A percentile compares a stretch with the other conserved stretches of the same genome.
Conservation (phyloP, 2,113 vertebrate species). For the Amblyornis subalaris region DNA sequence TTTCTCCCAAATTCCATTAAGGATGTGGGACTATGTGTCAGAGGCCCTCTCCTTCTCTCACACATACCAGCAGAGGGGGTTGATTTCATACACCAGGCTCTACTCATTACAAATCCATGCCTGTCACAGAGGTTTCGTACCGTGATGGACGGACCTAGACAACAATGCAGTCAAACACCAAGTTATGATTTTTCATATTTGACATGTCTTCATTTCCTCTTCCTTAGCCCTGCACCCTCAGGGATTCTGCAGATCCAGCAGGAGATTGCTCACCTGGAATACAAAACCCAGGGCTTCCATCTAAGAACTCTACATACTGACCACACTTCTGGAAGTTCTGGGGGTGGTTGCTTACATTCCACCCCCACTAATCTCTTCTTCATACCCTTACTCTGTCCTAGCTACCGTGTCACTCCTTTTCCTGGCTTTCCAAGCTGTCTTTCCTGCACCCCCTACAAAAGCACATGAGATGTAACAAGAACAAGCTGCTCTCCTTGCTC, state of each 20-base stretch:
- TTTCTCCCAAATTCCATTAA: neutral
- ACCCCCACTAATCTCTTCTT: neutral
- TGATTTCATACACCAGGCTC: neutral
- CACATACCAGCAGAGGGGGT: neutral
- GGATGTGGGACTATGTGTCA: neutral
- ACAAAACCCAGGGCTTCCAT: neutral
- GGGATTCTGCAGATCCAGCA: neutral
- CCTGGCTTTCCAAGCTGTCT: neutral
- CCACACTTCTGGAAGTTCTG: neutral
- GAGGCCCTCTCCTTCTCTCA: neutral
- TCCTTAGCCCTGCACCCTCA: neutral
- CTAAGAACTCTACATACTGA: neutral
- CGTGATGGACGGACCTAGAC: neutral
- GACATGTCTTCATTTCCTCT: slow-evolving; percentile 27
- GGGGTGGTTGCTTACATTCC: neutral
- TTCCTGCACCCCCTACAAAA: neutral
- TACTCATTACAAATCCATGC: neutral
- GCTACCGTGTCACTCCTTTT: neutral
- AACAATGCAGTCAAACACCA: neutral
- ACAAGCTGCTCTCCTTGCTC: neutral
- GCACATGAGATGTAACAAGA: rapidly evolving
- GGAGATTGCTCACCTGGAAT: slow-evolving; percentile 6
- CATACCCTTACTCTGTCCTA: neutral
- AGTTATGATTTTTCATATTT: neutral
- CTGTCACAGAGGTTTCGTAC: neutral